Evolutionary conservation across 2,797 vertebrate species (phyloP), one percentile per base, ranked within the genome.

Genomic region (Dendrocincla tyrannina): DNA sequence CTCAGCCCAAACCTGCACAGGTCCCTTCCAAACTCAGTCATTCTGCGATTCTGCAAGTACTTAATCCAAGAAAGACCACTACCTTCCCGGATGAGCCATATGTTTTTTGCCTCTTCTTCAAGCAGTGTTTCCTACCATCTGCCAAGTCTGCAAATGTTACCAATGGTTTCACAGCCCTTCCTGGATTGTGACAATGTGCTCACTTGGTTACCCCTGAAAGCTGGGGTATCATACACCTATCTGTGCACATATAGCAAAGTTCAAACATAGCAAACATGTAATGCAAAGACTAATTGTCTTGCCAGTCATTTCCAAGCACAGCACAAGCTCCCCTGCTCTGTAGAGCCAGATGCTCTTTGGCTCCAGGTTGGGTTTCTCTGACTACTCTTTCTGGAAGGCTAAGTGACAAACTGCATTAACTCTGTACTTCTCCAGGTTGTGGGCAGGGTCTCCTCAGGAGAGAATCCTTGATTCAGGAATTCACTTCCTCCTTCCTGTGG

Each of bases 391-490:
- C 77, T 33, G 44, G 70, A 91, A 63, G 52, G 13, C 64, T 79
- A 56, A 82, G 47, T 14, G 79, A 96, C 76, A 84, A 91, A 84
- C 37, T n/a, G 17, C 44, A 62, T 46, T 47, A 82, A 92, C 18
- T 59, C 60, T 25, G n/a, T 47, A 41, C 35, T 81, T 81, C 79
- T 80, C 70, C 22, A 37, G 50, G n/a, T 11, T 85, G 56, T 74
- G 60, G 68, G 77, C 49, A 94, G 62, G 79, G 69, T 84, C 58
- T 96, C 46, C 83, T 95, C 73, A 73, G 69, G 76, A 91, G 55
- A 90, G 32, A 89, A 93, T 76, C 88, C 88, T 85, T 85, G 56
- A 76, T 83, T 81, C 70, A 89, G 73, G 85, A 89, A 95, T 81
- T 92, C 58, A 88, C 58, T 93, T 95, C 92, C 92, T 85, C 7